Base-by-base conservation (phyloP, 1,140 invertebrate species). In the Bombyx mori region DNA sequence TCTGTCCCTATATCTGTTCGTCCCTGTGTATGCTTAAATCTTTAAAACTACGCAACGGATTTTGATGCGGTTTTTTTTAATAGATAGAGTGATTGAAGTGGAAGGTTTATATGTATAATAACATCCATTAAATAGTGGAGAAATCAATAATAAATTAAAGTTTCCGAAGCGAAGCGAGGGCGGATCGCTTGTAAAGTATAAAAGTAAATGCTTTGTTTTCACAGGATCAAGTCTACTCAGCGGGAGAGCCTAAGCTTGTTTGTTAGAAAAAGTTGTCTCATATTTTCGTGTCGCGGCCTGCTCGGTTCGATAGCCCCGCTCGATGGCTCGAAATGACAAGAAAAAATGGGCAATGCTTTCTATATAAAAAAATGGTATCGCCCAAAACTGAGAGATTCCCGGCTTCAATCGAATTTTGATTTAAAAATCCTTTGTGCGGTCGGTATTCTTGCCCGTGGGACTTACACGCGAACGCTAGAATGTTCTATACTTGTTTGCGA, bases 361-460 rank as follows among this genome's bases (percentile, higher is more conserved):
- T 56, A 56, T 18, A 18, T 0, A 56, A 56, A 56, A 42, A 56
- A 42, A 43, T 12, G 42, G 18, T 26, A 42, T 35, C 1, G 4
- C 26, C 26, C 26, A 4, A 35, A 35, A 35, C 26, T 35, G 26
- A 35, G 26, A 2, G 10, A 50, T 43, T 42, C 46, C 9, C 55
- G 26, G 10, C 46, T 56, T 50, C 55, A 56, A 56, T 56, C 55
- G 50, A 35, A 50, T 56, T 56, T 50, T 56, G 46, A 56, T 56
- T 56, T 43, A 18, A 50, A 45, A 46, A 55, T 45, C 22, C 54
- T 43, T 22, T 46, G n/a, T 43, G 18, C 7, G 54, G 52, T 47
- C 54, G 12, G 12, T 55, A 55, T 8, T 9, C n/a, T 7, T 7
- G 50, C 42, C 22, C 54, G 44, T 55, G 44, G 12, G 54, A 44